Evolutionary conservation across 2,888 invertebrate species (phyloP).

Genomic region (Harpagoxenus sublaevis): DNA sequence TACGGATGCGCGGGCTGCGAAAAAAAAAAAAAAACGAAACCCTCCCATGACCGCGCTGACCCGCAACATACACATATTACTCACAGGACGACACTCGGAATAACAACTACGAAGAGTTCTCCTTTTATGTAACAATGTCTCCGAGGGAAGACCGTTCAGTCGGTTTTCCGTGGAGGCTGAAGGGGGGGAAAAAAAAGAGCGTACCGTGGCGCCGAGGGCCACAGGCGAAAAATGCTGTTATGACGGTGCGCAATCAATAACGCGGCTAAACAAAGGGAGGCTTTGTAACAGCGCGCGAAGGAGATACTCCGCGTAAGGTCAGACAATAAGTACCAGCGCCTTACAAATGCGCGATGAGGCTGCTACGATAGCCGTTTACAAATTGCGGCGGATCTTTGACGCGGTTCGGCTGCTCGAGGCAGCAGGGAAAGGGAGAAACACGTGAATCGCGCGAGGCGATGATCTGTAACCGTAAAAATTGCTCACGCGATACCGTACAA

Average conservation of each 20-base stretch:
- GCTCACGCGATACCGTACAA: conserved; percentile 22
- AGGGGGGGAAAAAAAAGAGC: conserved; percentile 5
- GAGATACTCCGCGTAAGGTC: conserved; percentile 52
- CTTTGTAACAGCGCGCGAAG: conserved; percentile 59
- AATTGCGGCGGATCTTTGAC: conserved; percentile 59
- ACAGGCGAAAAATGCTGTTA: conserved; percentile 45
- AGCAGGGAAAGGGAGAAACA: conserved; percentile 25
- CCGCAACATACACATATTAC: conserved; percentile 3
- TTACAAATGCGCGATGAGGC: conserved; percentile 45
- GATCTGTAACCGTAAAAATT: conserved; percentile 46
- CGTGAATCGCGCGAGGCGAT: conserved; percentile 48
- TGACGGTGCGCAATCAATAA: conserved; percentile 67
- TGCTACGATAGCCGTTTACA: conserved; percentile 57
- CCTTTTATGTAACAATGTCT: conserved; percentile 42
- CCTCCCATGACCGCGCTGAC: background rate
- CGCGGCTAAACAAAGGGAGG: conserved; percentile 62
- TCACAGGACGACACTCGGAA: background rate
- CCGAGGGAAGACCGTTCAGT: background rate
- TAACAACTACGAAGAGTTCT: background rate
- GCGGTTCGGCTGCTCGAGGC: conserved; percentile 45
- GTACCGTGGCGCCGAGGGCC: conserved; percentile 58
- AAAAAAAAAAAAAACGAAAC: background rate
- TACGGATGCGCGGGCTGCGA: background rate
- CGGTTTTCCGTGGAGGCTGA: background rate
- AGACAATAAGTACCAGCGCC: conserved; percentile 55